Evolutionary conservation across 2,888 invertebrate species (phyloP).

Genomic region (Sinentomon sp.): DNA sequence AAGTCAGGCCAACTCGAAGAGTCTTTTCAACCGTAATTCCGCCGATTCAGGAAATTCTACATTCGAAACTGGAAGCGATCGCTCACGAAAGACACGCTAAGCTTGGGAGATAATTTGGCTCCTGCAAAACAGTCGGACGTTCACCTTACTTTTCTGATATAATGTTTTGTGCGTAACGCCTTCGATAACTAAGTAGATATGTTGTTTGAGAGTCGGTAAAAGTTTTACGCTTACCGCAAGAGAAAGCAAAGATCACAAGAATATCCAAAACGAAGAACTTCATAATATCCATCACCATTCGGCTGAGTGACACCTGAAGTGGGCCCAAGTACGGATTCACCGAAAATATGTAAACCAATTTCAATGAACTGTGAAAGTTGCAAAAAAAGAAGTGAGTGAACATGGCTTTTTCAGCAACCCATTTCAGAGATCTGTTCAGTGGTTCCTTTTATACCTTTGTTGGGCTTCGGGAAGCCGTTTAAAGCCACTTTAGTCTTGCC

Average conservation of each 20-base stretch:
- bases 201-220: no score
- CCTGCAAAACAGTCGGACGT: no score
- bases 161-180: no score
- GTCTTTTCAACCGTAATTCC: no score
- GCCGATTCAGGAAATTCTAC: no score
- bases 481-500: no score
- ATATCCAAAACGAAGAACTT: constrained; percentile 30
- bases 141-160: no score
- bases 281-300: constrained; percentile 32
- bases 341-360: constrained; percentile 33
- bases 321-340: constrained; percentile 32
- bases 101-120: no score
- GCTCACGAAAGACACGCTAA: no score
- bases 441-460: constrained; percentile 8
- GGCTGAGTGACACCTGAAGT: constrained; percentile 28
- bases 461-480: constrained; percentile 6
- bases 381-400: not conserved
- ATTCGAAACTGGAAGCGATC: no score
- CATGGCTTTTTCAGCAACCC: not conserved
- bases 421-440: constrained; percentile 7
- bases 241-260: constrained; percentile 29
- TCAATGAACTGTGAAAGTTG: constrained; percentile 24
- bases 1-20: no score
- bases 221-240: constrained; percentile 29
- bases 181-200: no score